Percentiles rank a stretch among this genome's conserved stretches.
These are phyloP conservation scores for Rhodeus uyekii DNA, from an alignment of 2,797 vertebrate species.

Conservation along the genomic window DNA sequence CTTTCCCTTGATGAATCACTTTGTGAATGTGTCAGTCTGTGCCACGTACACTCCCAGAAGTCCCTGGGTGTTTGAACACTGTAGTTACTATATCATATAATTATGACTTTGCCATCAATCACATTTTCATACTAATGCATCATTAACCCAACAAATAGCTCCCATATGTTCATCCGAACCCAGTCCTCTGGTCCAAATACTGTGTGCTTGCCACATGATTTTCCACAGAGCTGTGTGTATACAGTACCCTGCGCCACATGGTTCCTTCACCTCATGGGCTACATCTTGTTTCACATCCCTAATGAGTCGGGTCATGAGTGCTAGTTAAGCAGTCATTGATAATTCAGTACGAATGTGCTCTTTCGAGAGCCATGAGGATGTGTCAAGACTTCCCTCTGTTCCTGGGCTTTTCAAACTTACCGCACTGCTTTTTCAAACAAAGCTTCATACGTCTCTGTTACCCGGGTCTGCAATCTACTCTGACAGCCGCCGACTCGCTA, in stretches of 20 bases:
- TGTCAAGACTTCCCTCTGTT: conserved; percentile 16
- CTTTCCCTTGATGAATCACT: conserved; percentile 50
- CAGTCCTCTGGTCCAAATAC: conserved; percentile 13
- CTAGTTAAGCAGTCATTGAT: conserved; percentile 34
- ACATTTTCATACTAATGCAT: conserved; percentile 62
- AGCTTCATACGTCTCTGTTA: conserved; percentile 34
- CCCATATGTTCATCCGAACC: conserved; percentile 58
- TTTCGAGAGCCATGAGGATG: not conserved
- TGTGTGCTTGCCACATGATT: conserved; percentile 43
- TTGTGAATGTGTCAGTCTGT: conserved; percentile 37
- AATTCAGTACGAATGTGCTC: conserved; percentile 24
- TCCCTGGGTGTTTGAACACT: conserved; percentile 57
- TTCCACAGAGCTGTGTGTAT: conserved; percentile 27
- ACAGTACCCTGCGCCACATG: conserved; percentile 16
- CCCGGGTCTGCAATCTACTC: conserved; percentile 20
- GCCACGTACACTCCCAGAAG: conserved; percentile 49
- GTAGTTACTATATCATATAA: conserved; percentile 60
- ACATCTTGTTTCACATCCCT: conserved; percentile 36
- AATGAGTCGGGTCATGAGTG: conserved; percentile 48
- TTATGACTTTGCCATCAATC: conserved; percentile 64
- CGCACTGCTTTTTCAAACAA: conserved; percentile 31
- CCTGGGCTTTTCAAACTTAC: not conserved
- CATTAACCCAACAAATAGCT: conserved; percentile 66
- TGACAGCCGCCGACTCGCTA: conserved; percentile 22
- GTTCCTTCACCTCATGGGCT: conserved; percentile 27